Base-by-base conservation (phyloP, 2,888 invertebrate genomes). In the Hipparchia semele region DNA sequence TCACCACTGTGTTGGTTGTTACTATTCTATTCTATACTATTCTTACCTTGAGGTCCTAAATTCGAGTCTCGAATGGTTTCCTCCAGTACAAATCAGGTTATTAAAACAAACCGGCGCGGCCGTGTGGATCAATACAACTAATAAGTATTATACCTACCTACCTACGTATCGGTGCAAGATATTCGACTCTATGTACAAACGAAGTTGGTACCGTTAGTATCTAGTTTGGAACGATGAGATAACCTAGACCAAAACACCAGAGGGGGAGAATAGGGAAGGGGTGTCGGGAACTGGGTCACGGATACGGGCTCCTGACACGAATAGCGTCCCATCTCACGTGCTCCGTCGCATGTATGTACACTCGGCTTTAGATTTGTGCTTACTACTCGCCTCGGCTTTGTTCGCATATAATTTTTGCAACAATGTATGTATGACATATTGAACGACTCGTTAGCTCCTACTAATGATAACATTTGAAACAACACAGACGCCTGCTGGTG, bases 271-370 rank as follows among this genome's bases (percentile, higher is more conserved):
- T 79, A 80, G 85, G 87, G 84, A 86, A 85, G 75, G 75, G 68
- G 68, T 88, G 90, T 90, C 88, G 83, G 89, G 78, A 92, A 92
- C 83, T 92, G 83, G 93, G 93, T 93, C 93, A 93, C 90, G 91
- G 93, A 90, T 92, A 89, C 90, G 88, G 83, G 86, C 88, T 90
- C 90, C 92, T 90, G 92, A 92, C 92, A 91, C 92, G 89, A 91
- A 92, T 92, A 91, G 87, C 89, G 88, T 84, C 86, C 89, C 87
- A 76, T 73, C 76, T 76, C 91, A 88, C 90, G 91, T 90, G 90
- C 45, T 51, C 53, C 53, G 61, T 33, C 68, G 68, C 23, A 68
- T 68, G 49, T 61, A 69, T 54, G 45, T 53, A 46, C 62, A 13
- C 51, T 66, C 53, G 7, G 51, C 65, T 39, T 10, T 53, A 66